Conservation (phyloP, 2,888 invertebrate genomes). For the Subacronicta megacephala region DNA sequence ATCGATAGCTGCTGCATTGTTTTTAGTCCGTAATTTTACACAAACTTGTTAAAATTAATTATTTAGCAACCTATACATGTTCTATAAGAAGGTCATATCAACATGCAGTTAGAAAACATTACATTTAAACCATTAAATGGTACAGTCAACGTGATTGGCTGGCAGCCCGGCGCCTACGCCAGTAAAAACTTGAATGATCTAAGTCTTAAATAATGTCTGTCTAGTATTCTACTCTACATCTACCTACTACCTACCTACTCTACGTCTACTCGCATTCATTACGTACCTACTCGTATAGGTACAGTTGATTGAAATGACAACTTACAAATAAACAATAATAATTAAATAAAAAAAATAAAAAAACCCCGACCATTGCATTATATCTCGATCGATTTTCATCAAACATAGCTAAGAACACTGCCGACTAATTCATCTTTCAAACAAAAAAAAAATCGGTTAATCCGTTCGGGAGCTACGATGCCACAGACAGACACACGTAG, state of each 20-base stretch:
- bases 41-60: background rate
- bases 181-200: constrained; percentile 42
- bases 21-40: background rate
- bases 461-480: too few species aligned
- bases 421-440: too few species aligned
- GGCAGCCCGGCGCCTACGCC: constrained; percentile 30
- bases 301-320: background rate
- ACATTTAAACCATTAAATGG: constrained; percentile 27
- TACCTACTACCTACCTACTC: constrained; percentile 15
- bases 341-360: too few species aligned
- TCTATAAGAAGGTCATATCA: constrained; percentile 12
- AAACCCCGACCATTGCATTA: too few species aligned
- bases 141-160: constrained; percentile 37
- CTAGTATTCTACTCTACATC: too few species aligned
- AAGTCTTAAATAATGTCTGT: constrained; percentile 34
- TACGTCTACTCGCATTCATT: constrained; percentile 4
- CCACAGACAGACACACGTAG: too few species aligned
- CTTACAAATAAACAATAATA: too few species aligned
- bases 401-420: too few species aligned
- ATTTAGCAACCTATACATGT: background rate
- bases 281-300: background rate
- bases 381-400: too few species aligned
- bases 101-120: constrained; percentile 26
- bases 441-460: too few species aligned
- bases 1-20: background rate